Percentiles rank a stretch among this genome's conserved stretches.
Evolutionary conservation across 1,140 invertebrate species (phyloP).

Genomic region (Acromyrmex echinatior): DNA sequence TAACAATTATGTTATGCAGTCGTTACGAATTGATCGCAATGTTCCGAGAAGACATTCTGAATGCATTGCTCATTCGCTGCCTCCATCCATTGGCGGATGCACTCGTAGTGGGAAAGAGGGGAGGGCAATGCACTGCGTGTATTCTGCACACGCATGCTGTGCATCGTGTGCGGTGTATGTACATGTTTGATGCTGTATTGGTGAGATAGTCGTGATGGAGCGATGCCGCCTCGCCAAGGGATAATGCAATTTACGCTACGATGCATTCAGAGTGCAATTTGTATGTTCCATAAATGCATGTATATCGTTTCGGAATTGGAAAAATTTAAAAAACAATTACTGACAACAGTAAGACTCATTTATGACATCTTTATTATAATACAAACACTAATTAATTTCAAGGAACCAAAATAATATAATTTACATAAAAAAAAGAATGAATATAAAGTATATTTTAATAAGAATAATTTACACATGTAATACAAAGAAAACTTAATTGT

Average conservation of each 20-base stretch:
- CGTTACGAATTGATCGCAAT: neutral
- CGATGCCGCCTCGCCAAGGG: slow-evolving; percentile 35
- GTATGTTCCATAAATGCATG: slow-evolving; percentile 72
- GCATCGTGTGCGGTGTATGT: slow-evolving; percentile 59
- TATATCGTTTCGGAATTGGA: neutral
- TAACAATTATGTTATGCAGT: neutral
- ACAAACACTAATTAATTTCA: too few species aligned
- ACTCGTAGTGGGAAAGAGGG: slow-evolving; percentile 61
- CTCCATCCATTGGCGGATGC: slow-evolving; percentile 64
- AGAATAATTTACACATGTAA: too few species aligned
- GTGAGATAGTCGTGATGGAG: slow-evolving; percentile 63
- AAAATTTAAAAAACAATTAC: too few species aligned
- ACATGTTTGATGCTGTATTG: slow-evolving; percentile 59
- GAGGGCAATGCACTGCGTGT: slow-evolving; percentile 82
- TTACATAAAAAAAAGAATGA: too few species aligned
- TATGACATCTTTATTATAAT: too few species aligned
- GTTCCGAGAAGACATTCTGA: neutral
- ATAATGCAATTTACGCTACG: slow-evolving; percentile 62
- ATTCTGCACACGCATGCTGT: slow-evolving; percentile 70
- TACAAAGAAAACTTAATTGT: too few species aligned
- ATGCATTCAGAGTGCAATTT: slow-evolving; percentile 75
- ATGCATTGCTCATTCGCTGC: slow-evolving; percentile 48
- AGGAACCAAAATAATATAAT: too few species aligned
- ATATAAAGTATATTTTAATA: too few species aligned
- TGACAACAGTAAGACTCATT: too few species aligned